Base-by-base conservation (phyloP, 2,888 invertebrate genomes). In the Sipha maydis region DNA sequence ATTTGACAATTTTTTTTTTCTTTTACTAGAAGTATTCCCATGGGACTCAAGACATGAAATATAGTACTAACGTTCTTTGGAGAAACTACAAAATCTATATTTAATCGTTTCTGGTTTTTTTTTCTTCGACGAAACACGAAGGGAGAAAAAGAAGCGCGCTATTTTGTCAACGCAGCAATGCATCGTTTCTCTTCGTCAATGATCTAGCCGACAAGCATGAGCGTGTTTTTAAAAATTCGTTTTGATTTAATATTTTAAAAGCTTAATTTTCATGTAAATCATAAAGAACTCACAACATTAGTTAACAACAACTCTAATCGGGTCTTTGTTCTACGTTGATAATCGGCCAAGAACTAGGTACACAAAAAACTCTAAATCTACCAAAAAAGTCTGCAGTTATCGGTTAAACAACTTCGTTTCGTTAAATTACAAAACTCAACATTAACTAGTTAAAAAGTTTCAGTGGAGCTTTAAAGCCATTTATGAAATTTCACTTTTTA, bases 1-100 rank as follows among this genome's bases (percentile, higher is more conserved):
- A 31, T 41, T 76, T 31, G 76, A 48, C 54, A n/a, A 14, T 84
- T 54, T 17, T 61, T 17, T 61, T 75, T 76, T 86, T 79, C 5
- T 78, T 48, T 69, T 71, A n/a, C 71, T 31, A 71, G 3, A 28
- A 48, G 56, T 80, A 61, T 38, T 86, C 80, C 73, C 80, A 17
- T 56, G 79, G 73, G 79, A 73, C 21, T 25, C 38, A 1, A 73
- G 71, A 54, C 69, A 54, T 69, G 69, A 79, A 86, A 56, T 73
- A 79, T 34, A 86, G 71, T 31, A 31, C 31, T 48, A 19, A 79
- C 21, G 21, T 56, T 41, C 19, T 56, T n/a, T 19, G 38, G 19
- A 56, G 38, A 41, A 38, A 80, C 80, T 61, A 80, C 73, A 73
- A 79, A 86, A 86, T 79, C 80, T 86, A 86, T 86, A 80, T 86